Conservation (phyloP, 2,113 vertebrate genomes). For the Rhabdornis inornatus region DNA sequence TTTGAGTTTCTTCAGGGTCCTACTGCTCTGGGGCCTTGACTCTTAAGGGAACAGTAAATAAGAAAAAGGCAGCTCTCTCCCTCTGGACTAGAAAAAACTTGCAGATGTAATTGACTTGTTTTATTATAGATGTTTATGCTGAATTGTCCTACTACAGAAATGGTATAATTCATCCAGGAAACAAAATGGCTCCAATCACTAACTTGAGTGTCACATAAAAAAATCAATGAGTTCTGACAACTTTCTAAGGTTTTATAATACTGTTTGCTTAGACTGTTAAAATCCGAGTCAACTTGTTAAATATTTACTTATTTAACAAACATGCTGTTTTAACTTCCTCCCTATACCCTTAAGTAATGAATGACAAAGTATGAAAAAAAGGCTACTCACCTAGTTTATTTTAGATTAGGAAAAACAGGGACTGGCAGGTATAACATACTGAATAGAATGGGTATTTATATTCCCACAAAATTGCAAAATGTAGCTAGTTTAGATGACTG, state of each 20-base stretch:
- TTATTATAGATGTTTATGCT: background rate
- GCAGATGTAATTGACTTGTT: background rate
- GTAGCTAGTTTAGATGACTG: background rate
- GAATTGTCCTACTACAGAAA: background rate
- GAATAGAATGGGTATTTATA: slow-evolving; percentile 18
- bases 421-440: background rate
- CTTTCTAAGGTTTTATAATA: background rate
- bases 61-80: background rate
- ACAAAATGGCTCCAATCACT: background rate
- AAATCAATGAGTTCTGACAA: background rate
- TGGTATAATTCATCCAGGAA: background rate
- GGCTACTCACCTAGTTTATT: background rate
- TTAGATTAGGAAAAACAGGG: background rate
- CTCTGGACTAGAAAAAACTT: background rate
- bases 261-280: background rate
- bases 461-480: slow-evolving; percentile 9
- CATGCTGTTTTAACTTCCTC: background rate
- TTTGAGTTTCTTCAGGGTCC: background rate
- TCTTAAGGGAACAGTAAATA: background rate
- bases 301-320: background rate
- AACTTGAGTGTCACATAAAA: background rate
- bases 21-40: background rate
- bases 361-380: background rate
- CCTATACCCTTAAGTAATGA: background rate
- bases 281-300: background rate